A percentile compares a stretch with the other conserved stretches of the same genome.
These are phyloP conservation scores for Cinclus cinclus DNA, from an alignment of 2,113 vertebrate species.

Conservation along the genomic window DNA sequence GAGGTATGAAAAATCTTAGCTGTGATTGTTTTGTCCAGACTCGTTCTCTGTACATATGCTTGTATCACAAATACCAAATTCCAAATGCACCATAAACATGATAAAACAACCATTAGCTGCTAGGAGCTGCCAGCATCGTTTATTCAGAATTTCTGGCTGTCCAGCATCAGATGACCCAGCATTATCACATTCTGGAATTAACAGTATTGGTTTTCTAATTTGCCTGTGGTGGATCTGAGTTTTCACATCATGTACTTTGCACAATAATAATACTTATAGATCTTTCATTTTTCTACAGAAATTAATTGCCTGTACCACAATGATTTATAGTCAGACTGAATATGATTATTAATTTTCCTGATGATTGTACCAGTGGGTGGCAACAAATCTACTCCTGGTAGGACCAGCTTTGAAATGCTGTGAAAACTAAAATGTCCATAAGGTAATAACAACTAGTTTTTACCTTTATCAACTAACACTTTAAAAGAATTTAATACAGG, in stretches of 20 bases:
- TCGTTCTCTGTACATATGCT: neutral
- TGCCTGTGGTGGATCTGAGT: constrained; percentile 73
- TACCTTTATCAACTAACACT: constrained; percentile 92
- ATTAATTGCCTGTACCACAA: constrained; percentile 95
- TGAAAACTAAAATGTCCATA: constrained; percentile 86
- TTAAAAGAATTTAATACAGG: constrained; percentile 89
- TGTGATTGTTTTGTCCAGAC: neutral
- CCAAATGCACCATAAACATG: neutral
- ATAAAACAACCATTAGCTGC: constrained; percentile 38
- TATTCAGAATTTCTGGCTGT: constrained; percentile 43
- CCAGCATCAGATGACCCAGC: constrained; percentile 60
- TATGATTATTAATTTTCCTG: constrained; percentile 97
- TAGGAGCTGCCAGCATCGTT: constrained; percentile 45
- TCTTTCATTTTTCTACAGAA: constrained; percentile 84
- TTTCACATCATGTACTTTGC: constrained; percentile 82
- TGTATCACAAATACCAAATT: neutral
- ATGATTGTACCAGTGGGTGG: constrained; percentile 94
- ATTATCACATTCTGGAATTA: constrained; percentile 66
- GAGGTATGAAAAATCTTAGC: neutral
- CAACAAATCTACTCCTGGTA: constrained; percentile 83
- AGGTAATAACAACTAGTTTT: constrained; percentile 92
- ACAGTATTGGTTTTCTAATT: constrained; percentile 67
- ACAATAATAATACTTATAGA: constrained; percentile 89
- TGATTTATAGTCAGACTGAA: constrained; percentile 92
- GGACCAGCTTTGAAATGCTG: constrained; percentile 82